Evolutionary conservation across 2,888 invertebrate species (phyloP).

Genomic region (Strigamia crassipes): DNA sequence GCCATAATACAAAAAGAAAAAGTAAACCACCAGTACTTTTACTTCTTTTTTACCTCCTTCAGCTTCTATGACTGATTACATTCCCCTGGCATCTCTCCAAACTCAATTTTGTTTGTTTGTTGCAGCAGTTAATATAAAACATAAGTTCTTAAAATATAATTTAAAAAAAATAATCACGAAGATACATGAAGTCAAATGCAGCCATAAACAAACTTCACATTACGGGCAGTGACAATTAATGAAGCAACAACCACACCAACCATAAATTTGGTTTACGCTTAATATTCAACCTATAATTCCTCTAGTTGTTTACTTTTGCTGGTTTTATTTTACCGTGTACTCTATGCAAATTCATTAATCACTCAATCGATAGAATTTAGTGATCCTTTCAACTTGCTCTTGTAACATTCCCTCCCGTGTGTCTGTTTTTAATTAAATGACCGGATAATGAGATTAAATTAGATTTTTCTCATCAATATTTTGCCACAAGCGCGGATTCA

Average conservation of each 20-base stretch:
- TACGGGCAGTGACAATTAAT: constrained; percentile 9
- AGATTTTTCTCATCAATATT: constrained; percentile 42
- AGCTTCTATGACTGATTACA: constrained; percentile 24
- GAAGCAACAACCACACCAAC: not conserved
- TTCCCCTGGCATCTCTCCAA: constrained; percentile 8
- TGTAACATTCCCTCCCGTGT: constrained; percentile 17
- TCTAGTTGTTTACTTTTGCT: not conserved
- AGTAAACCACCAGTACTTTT: not conserved
- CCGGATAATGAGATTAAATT: constrained; percentile 32
- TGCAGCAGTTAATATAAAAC: constrained; percentile 18
- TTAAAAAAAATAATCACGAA: not conserved
- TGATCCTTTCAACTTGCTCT: constrained; percentile 38
- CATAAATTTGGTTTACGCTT: not conserved
- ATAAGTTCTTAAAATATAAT: constrained; percentile 5
- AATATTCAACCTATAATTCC: not conserved
- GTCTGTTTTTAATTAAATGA: constrained; percentile 42
- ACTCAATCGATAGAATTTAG: constrained; percentile 37
- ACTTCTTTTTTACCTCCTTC: not conserved
- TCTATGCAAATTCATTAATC: constrained; percentile 20
- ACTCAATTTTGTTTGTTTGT: constrained; percentile 40
- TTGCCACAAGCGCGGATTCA: not conserved
- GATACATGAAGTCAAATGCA: constrained; percentile 16
- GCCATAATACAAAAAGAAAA: not conserved
- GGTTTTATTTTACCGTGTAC: not conserved
- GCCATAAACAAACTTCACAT: constrained; percentile 3